Conservation (phyloP, 2,113 vertebrate genomes). For the Perognathus longimembris region DNA sequence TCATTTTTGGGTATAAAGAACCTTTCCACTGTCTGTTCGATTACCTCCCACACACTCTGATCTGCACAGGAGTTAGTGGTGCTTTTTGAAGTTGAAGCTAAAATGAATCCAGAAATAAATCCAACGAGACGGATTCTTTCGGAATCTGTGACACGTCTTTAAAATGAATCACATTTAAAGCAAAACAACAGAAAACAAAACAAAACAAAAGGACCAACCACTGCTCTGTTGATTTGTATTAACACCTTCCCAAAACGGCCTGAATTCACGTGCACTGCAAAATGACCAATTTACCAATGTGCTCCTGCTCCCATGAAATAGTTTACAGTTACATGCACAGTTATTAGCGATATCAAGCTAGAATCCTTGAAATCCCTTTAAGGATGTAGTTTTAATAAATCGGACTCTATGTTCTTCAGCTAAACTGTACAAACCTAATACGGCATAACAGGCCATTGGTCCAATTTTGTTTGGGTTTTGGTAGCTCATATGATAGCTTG, state of each 20-base stretch:
- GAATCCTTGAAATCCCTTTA: slow-evolving; percentile 47
- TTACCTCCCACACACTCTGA: neutral
- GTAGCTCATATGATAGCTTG: slow-evolving; percentile 37
- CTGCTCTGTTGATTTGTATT: slow-evolving; percentile 18
- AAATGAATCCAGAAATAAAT: slow-evolving; percentile 53
- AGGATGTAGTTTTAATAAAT: slow-evolving; percentile 46
- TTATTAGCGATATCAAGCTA: neutral
- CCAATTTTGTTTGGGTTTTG: slow-evolving; percentile 21
- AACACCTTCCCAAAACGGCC: neutral
- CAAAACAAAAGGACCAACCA: too few species aligned
- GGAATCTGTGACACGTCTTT: slow-evolving; percentile 33
- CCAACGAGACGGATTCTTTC: neutral
- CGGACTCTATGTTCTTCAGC: slow-evolving; percentile 16
- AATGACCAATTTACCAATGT: slow-evolving; percentile 31
- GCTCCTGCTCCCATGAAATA: slow-evolving; percentile 44
- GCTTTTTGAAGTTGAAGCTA: neutral
- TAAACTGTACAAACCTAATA: slow-evolving; percentile 29
- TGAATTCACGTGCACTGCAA: slow-evolving; percentile 42
- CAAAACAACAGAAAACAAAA: too few species aligned
- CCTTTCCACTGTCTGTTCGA: neutral
- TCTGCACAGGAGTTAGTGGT: neutral
- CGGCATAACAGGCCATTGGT: too few species aligned
- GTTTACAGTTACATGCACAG: neutral
- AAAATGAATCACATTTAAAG: slow-evolving; percentile 55
- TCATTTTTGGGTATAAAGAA: neutral